Evolutionary conservation across 30 jellyfish, hydroid and myxozoan species (phyloP).

Genomic region (Aurelia aurita complex sp. Pacific): DNA sequence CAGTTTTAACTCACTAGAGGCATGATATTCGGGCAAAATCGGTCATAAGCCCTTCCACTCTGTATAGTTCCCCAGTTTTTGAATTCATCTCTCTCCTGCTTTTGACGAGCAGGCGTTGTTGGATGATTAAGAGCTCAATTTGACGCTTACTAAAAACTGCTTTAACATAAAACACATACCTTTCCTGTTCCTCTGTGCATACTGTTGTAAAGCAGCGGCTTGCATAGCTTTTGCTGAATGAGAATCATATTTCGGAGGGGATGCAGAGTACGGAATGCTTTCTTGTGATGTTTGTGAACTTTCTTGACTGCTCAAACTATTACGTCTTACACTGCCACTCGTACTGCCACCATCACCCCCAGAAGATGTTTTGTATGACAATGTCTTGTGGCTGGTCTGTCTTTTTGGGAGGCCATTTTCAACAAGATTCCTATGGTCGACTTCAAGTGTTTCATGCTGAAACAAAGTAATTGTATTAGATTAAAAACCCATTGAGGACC

Average conservation of each 20-base stretch:
- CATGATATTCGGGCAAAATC: too few species aligned
- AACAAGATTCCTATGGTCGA: conserved; percentile 53
- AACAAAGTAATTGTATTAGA: not conserved
- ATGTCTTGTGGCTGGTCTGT: conserved; percentile 26
- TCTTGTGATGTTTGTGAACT: conserved; percentile 74
- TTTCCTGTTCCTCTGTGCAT: conserved; percentile 41
- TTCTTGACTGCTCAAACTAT: conserved; percentile 65
- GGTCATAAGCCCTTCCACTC: too few species aligned
- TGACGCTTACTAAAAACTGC: too few species aligned
- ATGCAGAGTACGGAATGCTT: conserved; percentile 41
- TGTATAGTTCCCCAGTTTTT: too few species aligned
- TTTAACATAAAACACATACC: conserved; percentile 1
- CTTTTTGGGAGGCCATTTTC: conserved; percentile 40
- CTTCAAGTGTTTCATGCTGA: conserved; percentile 30
- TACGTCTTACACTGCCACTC: conserved; percentile 49
- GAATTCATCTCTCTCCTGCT: too few species aligned
- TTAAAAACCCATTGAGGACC: too few species aligned
- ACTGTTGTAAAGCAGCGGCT: conserved; percentile 33
- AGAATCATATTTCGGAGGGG: conserved; percentile 39
- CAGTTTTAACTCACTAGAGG: too few species aligned
- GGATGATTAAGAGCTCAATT: too few species aligned
- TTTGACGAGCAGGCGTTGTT: too few species aligned
- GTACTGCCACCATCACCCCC: not conserved
- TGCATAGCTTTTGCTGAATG: conserved; percentile 10
- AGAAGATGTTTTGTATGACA: conserved; percentile 61